Evolutionary conservation across 2,113 vertebrate species (phyloP).

Genomic region (Clarias batrachus): DNA sequence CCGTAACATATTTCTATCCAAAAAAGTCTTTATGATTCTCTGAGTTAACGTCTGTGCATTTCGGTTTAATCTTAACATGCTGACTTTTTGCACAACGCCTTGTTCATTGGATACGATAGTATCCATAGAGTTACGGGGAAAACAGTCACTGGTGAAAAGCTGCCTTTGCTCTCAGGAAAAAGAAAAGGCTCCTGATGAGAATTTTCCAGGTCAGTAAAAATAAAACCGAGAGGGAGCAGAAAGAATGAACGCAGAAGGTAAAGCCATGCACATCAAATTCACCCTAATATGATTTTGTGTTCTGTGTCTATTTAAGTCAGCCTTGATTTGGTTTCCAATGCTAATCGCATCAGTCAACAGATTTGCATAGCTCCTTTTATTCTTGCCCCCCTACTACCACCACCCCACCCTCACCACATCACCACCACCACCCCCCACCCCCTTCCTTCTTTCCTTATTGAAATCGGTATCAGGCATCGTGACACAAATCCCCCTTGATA

Average conservation of each 20-base stretch:
- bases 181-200: slow-evolving; percentile 39
- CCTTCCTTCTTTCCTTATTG: slow-evolving; percentile 63
- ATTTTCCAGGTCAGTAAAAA: slow-evolving; percentile 60
- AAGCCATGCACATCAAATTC: slow-evolving; percentile 79
- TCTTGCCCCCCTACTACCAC: slow-evolving; percentile 67
- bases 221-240: slow-evolving; percentile 51
- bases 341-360: slow-evolving; percentile 80
- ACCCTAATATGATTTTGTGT: slow-evolving; percentile 81
- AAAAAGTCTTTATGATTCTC: too few relatives aligned
- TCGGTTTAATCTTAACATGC: not conserved
- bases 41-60: not conserved
- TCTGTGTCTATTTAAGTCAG: slow-evolving; percentile 81
- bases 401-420: slow-evolving; percentile 11
- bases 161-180: slow-evolving; percentile 4
- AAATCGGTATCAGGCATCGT: slow-evolving; percentile 74
- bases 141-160: not conserved
- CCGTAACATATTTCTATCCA: too few relatives aligned
- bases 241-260: slow-evolving; percentile 68
- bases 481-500: slow-evolving; percentile 80
- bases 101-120: not conserved
- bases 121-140: not conserved
- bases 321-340: slow-evolving; percentile 77
- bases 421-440: slow-evolving; percentile 59
- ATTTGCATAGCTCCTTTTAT: slow-evolving; percentile 70
- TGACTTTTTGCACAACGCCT: not conserved